Base-by-base conservation (phyloP, 1,140 invertebrate genomes). In the Berghia stephanieae region DNA sequence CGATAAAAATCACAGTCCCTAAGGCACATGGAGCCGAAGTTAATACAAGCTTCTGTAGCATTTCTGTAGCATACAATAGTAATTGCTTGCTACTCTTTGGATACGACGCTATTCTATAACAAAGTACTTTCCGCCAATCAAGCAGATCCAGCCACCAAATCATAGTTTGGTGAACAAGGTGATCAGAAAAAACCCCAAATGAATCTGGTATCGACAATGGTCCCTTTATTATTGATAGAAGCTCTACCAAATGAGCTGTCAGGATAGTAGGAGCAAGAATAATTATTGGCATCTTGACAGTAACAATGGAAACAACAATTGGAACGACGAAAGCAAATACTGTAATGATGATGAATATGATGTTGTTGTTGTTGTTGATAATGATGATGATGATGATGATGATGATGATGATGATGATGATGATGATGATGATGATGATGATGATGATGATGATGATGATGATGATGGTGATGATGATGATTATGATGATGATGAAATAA, bases 271-370 rank as follows among this genome's bases (percentile, higher is more conserved):
- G 71, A 67, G 75, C 60, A 36, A 78, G 67, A 42, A 78, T 78
- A 34, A 78, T 79, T 38, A 68, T 78, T 52, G 69, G 77, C 66
- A 78, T 79, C 74, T 77, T 78, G 66, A 79, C 55, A 75, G 77
- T 79, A 67, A 79, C 77, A 66, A 79, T 78, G 49, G 69, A 70
- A 66, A 57, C 70, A 44, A 79, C 77, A 49, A 70, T 79, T 42
- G 43, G 75, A 55, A 78, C 75, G 46, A 52, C 46, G 46, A 52
- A 13, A 24, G 46, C 24, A 24, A 52, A 16, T 13, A 24, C 24
- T 13, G n/a, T 52, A 24, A 52, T 52, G 46, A 52, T 52, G 46
- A 52, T 52, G 46, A 52, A 16, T 13, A 52, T 52, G 46, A 52
- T 52, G 46, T 16, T 52, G 46, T 52, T 60, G 57, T 27, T 60